These are phyloP conservation scores for Hemitrygon akajei DNA, from an alignment of 2,797 vertebrate species.

Conservation along the genomic window DNA sequence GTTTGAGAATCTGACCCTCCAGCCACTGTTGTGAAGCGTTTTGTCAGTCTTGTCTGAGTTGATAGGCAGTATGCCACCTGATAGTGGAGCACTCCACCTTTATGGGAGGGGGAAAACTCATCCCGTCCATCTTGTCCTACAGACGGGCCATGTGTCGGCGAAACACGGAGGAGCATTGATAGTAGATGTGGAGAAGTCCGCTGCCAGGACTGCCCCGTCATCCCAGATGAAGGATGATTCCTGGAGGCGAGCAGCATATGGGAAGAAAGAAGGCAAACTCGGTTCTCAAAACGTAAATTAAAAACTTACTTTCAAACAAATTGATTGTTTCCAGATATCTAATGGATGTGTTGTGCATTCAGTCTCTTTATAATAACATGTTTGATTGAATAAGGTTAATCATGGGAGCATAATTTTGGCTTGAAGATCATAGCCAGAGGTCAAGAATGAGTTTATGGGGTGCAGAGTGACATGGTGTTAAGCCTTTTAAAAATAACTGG, in stretches of 20 bases:
- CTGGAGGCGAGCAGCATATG: conserved; percentile 35
- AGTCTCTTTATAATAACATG: conserved; percentile 13
- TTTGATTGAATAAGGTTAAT: neutral
- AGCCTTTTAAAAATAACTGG: no score
- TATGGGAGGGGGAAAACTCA: conserved; percentile 23
- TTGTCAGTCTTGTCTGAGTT: conserved; percentile 12
- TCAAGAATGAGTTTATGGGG: neutral
- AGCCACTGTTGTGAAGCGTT: neutral
- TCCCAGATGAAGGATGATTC: conserved; percentile 37
- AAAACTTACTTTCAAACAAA: conserved; percentile 12
- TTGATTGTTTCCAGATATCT: conserved; percentile 26
- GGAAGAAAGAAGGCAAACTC: conserved; percentile 33
- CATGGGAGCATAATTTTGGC: neutral
- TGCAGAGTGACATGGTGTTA: neutral
- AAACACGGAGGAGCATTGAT: conserved; percentile 31
- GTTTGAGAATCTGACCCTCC: neutral
- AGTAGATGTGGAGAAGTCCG: conserved; percentile 31
- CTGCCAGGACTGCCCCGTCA: conserved; percentile 33
- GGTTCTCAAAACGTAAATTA: conserved; percentile 36
- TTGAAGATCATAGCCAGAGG: neutral
- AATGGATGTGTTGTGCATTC: conserved; percentile 25
- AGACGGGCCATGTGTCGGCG: conserved; percentile 31
- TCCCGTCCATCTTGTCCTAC: conserved; percentile 29
- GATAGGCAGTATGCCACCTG: neutral
- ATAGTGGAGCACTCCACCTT: neutral